phyloP scores from a whole-genome alignment of 2,888 invertebrate genomes.

The Teinopalpus imperialis region DNA sequence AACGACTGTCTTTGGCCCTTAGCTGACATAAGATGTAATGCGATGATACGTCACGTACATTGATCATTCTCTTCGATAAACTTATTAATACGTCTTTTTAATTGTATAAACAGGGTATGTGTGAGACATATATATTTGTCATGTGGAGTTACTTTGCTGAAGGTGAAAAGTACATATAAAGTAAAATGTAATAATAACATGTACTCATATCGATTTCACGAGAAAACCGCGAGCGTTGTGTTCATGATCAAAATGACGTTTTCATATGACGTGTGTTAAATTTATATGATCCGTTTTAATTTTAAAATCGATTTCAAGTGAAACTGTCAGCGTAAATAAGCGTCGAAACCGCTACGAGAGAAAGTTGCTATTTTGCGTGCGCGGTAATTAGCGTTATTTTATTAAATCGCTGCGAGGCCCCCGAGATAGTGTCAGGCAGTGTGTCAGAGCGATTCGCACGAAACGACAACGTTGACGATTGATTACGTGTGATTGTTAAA shows the following conservation, averaged over 20 bases:
- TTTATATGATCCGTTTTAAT: not conserved
- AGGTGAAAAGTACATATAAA: too few species aligned
- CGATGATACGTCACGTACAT: conserved; percentile 19
- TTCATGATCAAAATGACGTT: too few species aligned
- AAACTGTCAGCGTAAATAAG: conserved; percentile 28
- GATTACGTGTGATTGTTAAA: conserved; percentile 18
- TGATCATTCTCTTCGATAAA: conserved; percentile 18
- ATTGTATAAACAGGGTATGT: too few species aligned
- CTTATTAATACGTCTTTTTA: conserved; percentile 8
- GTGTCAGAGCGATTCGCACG: not conserved
- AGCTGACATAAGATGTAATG: conserved; percentile 19
- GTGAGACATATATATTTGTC: too few species aligned
- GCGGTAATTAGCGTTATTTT: conserved; percentile 50
- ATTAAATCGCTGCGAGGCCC: conserved; percentile 32
- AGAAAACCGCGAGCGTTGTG: too few species aligned
- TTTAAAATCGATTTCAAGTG: conserved; percentile 11
- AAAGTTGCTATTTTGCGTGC: conserved; percentile 45
- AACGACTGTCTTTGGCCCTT: conserved; percentile 12
- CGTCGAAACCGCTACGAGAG: conserved; percentile 31
- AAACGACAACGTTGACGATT: conserved; percentile 1
- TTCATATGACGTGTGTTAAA: not conserved
- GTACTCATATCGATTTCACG: too few species aligned
- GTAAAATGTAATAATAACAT: too few species aligned
- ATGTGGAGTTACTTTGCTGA: too few species aligned
- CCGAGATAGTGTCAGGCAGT: conserved; percentile 13